Base-by-base conservation (phyloP, 2,888 invertebrate species). In the Gymnoscelis rufifasciata region DNA sequence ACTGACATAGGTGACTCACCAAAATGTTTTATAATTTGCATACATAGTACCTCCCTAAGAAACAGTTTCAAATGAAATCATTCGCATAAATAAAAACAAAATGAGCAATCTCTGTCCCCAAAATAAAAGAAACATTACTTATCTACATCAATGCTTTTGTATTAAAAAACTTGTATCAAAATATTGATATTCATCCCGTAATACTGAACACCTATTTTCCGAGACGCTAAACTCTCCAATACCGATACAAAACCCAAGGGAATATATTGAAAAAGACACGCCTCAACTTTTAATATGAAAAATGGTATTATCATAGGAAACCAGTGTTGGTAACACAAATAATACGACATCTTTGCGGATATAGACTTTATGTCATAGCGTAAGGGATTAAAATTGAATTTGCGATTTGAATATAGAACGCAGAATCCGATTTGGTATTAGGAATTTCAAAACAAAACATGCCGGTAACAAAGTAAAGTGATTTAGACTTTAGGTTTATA, bases 241-340 rank as follows among this genome's bases (percentile, higher is more conserved):
- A 38, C 50, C 45, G 47, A 54, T 44, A 53, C 57, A 57, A 54
- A 57, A 42, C 54, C 40, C 52, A 15, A 44, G 69, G 60, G 74
- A 66, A 57, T 60, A 59, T 59, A 64, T 62, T 66, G 57, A 61
- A 60, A 66, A 66, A 66, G 64, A 51, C 59, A 54, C 71, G 50
- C 68, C 75, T 52, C 71, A 84, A 84, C 71, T 86, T 84, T 86
- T 86, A 86, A 86, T 86, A 79, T 81, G 86, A 86, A 86, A 86
- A 86, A 86, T 84, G 78, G 75, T 74, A 86, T 86, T 86, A 86
- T 83, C 77, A 78, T 82, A 53, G 42, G 38, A 47, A 74, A 66
- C 56, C 23, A 38, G 35, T 27, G 19, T n/a, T 8, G 6, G 13
- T 3, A 26, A 27, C 42, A 10, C 23, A 12, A 8, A 7, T n/a